A percentile compares a stretch with the other conserved stretches of the same genome.
Conservation (phyloP, 1,140 invertebrate species). For the Zaprionus vittiger region DNA sequence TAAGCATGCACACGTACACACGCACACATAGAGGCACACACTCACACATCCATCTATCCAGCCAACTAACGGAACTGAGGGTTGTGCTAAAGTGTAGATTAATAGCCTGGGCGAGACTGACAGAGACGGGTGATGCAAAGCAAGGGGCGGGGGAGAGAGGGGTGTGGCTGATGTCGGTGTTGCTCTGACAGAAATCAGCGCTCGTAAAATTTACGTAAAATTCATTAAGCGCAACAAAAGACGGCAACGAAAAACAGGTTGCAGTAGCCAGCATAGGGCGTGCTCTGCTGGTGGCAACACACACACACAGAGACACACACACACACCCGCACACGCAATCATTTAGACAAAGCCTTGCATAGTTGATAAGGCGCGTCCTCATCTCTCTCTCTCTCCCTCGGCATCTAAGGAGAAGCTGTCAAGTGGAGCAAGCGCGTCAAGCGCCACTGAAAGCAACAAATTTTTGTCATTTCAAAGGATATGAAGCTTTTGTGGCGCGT, state of each 20-base stretch:
- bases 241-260: constrained; percentile 61
- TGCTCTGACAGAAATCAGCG: constrained; percentile 75
- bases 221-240: constrained; percentile 83
- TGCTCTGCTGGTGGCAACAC: constrained; percentile 20
- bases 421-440: constrained; percentile 66
- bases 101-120: constrained; percentile 58
- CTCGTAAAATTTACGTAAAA: constrained; percentile 83
- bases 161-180: constrained; percentile 5
- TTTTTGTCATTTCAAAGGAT: constrained; percentile 78
- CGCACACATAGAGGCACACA: constrained; percentile 20
- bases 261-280: constrained; percentile 34
- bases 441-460: constrained; percentile 65
- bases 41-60: constrained; percentile 18
- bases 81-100: constrained; percentile 73
- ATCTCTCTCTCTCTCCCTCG: neutral
- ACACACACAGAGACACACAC: neutral
- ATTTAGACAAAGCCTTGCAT: constrained; percentile 79
- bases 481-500: constrained; percentile 36
- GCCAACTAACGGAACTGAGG: constrained; percentile 39
- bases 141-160: neutral
- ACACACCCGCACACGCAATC: constrained; percentile 52
- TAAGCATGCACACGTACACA: constrained; percentile 34
- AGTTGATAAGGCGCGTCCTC: constrained; percentile 75
- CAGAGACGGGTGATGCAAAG: neutral
- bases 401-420: constrained; percentile 50